Conservation (phyloP, 2,113 vertebrate genomes). For the Platysternon megacephalum region DNA sequence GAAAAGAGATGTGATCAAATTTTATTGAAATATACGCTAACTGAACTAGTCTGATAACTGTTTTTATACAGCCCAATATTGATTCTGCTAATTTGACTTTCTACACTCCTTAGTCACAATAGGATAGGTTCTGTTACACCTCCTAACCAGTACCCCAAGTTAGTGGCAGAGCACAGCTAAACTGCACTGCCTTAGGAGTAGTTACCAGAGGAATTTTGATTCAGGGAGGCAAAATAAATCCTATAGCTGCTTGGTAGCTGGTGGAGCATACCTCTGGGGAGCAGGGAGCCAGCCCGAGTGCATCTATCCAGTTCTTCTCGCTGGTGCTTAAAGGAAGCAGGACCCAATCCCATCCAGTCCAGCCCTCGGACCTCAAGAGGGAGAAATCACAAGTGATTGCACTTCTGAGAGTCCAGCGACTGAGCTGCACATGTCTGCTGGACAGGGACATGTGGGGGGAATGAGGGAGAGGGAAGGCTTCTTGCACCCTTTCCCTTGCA, state of each 20-base stretch:
- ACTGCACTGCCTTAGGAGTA: not conserved
- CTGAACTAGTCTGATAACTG: fast-evolving
- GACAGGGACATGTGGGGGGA: not conserved
- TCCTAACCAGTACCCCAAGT: not conserved
- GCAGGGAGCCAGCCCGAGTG: not conserved
- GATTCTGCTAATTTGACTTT: not conserved
- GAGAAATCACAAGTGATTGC: not conserved
- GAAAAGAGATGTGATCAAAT: not conserved
- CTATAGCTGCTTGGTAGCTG: not conserved
- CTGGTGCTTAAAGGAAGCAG: not conserved
- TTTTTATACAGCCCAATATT: not conserved
- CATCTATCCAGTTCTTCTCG: not conserved
- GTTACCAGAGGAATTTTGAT: not conserved
- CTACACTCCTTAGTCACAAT: not conserved
- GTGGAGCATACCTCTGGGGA: not conserved
- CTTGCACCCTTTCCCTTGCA: not conserved
- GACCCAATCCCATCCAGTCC: not conserved
- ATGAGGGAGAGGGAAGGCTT: not conserved
- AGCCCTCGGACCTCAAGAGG: not conserved
- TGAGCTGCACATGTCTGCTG: not conserved
- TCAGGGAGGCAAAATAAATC: not conserved
- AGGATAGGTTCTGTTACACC: not conserved
- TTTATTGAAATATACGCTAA: not conserved
- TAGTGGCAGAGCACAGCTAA: not conserved
- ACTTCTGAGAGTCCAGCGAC: not conserved